phyloP scores from a whole-genome alignment of 2,797 vertebrate species.

The Dipus sagitta region DNA sequence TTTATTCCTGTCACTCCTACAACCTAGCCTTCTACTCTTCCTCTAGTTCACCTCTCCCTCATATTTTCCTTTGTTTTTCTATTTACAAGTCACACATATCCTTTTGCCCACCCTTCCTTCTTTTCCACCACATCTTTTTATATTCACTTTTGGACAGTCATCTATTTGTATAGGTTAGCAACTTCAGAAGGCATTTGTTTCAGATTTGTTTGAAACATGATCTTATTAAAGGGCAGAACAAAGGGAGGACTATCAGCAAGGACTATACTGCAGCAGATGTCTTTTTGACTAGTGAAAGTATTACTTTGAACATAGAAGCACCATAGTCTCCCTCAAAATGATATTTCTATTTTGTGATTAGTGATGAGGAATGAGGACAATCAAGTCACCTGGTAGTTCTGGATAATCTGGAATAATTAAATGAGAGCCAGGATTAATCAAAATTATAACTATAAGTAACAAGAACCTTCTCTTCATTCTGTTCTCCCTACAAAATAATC shows the following conservation, averaged over 20 bases:
- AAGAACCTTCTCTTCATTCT: background rate
- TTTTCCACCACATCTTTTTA: no score
- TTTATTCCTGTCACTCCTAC: no score
- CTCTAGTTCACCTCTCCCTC: no score
- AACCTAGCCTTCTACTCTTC: no score
- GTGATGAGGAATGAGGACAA: background rate
- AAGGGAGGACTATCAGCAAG: slow-evolving; percentile 23
- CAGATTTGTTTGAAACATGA: slow-evolving; percentile 55
- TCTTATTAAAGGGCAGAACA: slow-evolving; percentile 43
- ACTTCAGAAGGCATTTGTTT: slow-evolving; percentile 60
- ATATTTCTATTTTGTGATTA: background rate
- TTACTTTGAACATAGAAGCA: background rate
- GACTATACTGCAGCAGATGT: background rate
- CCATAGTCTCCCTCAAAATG: background rate
- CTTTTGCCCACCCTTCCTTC: no score
- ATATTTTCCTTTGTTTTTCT: no score
- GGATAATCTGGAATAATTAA: slow-evolving; percentile 37
- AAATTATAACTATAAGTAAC: background rate
- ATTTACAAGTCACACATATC: no score
- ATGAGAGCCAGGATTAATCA: background rate
- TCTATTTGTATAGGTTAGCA: background rate
- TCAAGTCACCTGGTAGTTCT: background rate
- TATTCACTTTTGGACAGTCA: no score
- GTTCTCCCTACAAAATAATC: background rate
- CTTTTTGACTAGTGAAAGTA: background rate